phyloP scores from a whole-genome alignment of 2,113 vertebrate genomes.

The Neotragus pygmaeus region DNA sequence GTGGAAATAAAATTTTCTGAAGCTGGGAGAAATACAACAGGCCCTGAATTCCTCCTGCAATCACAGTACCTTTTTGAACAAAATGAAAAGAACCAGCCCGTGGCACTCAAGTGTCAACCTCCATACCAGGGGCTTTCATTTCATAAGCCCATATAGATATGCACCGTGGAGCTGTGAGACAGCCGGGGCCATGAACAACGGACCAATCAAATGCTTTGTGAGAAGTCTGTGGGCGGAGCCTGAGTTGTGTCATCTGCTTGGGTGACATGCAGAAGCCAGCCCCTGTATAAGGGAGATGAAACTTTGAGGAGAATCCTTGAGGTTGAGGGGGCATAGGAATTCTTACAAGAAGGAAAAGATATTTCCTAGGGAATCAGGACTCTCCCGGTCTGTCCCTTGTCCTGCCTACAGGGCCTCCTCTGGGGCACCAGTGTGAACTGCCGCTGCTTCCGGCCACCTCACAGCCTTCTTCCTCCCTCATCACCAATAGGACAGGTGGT shows the following conservation, averaged over 20 bases:
- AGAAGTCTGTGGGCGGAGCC: not conserved
- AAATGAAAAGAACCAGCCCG: not conserved
- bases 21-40: not conserved
- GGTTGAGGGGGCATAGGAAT: not conserved
- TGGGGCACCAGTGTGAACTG: accelerated
- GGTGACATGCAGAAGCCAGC: not conserved
- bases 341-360: not conserved
- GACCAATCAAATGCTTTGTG: not conserved
- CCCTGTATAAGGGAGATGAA: not conserved
- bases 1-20: not conserved
- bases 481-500: not conserved
- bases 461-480: not conserved
- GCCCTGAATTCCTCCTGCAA: not conserved
- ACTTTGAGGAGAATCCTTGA: not conserved
- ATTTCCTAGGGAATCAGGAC: not conserved
- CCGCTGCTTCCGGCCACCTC: not conserved
- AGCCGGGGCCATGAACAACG: not conserved
- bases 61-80: not conserved
- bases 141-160: not conserved
- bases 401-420: accelerated
- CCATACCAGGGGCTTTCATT: not conserved
- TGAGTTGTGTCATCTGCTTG: not conserved
- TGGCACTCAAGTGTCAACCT: not conserved
- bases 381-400: not conserved
- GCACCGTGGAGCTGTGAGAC: not conserved